phyloP scores from a whole-genome alignment of 1,140 invertebrate genomes.

The Coelopa frigida region DNA sequence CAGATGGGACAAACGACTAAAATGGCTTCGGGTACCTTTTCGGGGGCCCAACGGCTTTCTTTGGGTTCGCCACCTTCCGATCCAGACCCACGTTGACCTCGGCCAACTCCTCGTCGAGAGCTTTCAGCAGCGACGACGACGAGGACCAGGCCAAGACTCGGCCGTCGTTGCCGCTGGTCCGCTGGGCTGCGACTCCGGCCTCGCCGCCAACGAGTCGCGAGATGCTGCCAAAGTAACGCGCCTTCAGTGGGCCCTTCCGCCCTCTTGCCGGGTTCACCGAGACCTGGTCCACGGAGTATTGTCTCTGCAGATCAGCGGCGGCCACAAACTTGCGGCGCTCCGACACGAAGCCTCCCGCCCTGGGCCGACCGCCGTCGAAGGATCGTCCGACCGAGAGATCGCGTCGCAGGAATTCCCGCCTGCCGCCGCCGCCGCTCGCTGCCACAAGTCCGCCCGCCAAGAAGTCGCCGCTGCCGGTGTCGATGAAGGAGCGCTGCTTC shows the following conservation, averaged over 20 bases:
- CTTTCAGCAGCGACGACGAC: slow-evolving; percentile 25
- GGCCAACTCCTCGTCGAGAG: slow-evolving; percentile 14
- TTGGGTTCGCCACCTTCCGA: no score
- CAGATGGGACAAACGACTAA: no score
- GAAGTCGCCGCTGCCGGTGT: slow-evolving; percentile 14
- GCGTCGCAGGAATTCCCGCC: slow-evolving; percentile 26
- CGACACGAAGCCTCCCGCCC: no score
- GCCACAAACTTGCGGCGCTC: no score
- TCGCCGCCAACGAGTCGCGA: slow-evolving; percentile 14
- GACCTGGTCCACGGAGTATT: no score
- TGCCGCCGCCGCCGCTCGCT: slow-evolving; percentile 10
- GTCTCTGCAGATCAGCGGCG: no score
- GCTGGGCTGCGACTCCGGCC: slow-evolving; percentile 6
- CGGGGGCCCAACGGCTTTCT: no score
- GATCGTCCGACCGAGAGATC: slow-evolving; percentile 37
- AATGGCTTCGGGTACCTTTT: no score
- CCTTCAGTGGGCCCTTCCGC: neutral
- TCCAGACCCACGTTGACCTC: slow-evolving; percentile 18
- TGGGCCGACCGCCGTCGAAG: no score
- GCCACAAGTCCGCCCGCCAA: slow-evolving; percentile 19
- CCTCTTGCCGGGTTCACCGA: slow-evolving; percentile 9
- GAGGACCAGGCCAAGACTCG: slow-evolving; percentile 32
- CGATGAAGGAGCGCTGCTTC: slow-evolving; percentile 35
- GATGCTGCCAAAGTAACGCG: slow-evolving; percentile 15
- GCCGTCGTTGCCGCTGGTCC: slow-evolving; percentile 19